These are phyloP conservation scores for Scolanthus callimorphus DNA, from an alignment of 92 coral and sea anemone species.

Conservation along the genomic window DNA sequence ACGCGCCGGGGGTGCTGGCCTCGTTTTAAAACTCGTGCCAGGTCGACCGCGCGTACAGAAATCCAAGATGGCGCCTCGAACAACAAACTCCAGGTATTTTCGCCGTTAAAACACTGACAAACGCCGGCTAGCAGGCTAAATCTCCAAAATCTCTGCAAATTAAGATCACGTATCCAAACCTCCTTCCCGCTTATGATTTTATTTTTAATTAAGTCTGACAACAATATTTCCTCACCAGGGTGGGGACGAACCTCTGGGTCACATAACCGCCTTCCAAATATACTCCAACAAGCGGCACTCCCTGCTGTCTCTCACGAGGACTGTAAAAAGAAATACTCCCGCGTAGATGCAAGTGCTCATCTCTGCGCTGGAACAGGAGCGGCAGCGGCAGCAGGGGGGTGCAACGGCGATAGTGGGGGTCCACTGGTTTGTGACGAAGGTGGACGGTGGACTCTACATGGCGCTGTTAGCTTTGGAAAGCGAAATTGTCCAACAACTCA, in stretches of 20 bases:
- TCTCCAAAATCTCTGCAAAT: too few relatives aligned
- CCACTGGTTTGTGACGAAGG: conserved; percentile 60
- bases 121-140: too few relatives aligned
- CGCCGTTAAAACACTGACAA: too few relatives aligned
- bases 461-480: conserved; percentile 71
- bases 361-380: not conserved
- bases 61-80: too few relatives aligned
- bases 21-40: too few relatives aligned
- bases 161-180: too few relatives aligned
- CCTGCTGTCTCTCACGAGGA: not conserved
- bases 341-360: not conserved
- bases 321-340: not conserved
- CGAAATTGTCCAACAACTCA: conserved; percentile 50
- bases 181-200: too few relatives aligned
- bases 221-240: too few relatives aligned
- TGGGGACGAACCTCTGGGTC: not conserved
- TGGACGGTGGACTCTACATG: conserved; percentile 68
- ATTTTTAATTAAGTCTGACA: too few relatives aligned
- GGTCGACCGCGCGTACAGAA: too few relatives aligned
- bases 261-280: not conserved
- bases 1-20: too few relatives aligned
- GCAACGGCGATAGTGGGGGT: conserved; percentile 75
- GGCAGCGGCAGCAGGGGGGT: conserved; percentile 46
- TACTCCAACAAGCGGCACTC: not conserved
- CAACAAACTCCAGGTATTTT: too few relatives aligned